Conservation (phyloP, 2,888 invertebrate species). For the Fragum fragum region DNA sequence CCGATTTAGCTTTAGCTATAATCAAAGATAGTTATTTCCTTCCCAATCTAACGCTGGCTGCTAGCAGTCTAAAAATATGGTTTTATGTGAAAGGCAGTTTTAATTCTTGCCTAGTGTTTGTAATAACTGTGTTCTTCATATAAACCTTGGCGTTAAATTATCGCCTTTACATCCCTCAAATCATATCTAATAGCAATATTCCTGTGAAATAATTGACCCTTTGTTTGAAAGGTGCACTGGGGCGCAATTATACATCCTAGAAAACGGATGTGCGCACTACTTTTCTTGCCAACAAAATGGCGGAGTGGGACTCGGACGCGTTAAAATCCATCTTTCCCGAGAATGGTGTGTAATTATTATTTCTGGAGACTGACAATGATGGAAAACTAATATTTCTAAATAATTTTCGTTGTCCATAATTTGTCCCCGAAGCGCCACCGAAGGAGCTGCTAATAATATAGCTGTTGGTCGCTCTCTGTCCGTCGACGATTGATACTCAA, state of each 20-base stretch:
- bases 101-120: slow-evolving; percentile 34
- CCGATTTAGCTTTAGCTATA: too few relatives aligned
- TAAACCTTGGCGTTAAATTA: slow-evolving; percentile 65
- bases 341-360: slow-evolving; percentile 62
- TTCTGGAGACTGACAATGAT: slow-evolving; percentile 61
- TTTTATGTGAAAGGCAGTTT: background rate
- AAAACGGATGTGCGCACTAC: slow-evolving; percentile 56
- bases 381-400: slow-evolving; percentile 69
- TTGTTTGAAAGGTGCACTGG: slow-evolving; percentile 67
- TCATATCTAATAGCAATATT: slow-evolving; percentile 73
- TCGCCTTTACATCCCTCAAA: slow-evolving; percentile 64
- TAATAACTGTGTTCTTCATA: slow-evolving; percentile 49
- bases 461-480: slow-evolving; percentile 23
- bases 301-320: slow-evolving; percentile 54
- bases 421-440: slow-evolving; percentile 48
- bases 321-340: slow-evolving; percentile 54
- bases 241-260: slow-evolving; percentile 65
- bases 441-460: slow-evolving; percentile 21
- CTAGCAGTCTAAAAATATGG: background rate
- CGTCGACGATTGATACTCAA: slow-evolving; percentile 30
- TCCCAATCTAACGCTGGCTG: too few relatives aligned
- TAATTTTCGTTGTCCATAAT: slow-evolving; percentile 65
- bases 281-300: slow-evolving; percentile 43
- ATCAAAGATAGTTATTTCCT: too few relatives aligned
- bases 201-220: slow-evolving; percentile 69